Evolutionary conservation across 2,113 vertebrate genomes (phyloP).

Genomic region (Megatriorchis doriae): DNA sequence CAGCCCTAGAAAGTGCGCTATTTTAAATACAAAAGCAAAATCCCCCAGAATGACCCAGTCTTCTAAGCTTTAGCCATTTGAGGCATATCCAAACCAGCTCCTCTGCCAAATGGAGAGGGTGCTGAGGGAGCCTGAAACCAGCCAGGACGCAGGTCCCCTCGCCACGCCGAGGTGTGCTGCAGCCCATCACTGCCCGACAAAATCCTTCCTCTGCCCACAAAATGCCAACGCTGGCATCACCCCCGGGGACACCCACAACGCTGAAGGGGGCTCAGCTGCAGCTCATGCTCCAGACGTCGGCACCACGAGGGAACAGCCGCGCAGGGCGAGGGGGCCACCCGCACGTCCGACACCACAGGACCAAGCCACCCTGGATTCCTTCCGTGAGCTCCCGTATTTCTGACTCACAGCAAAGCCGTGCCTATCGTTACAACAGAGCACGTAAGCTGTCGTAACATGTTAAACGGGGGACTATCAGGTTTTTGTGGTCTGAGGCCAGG

Average conservation of each 20-base stretch:
- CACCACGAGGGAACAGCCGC: neutral
- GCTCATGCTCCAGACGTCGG: neutral
- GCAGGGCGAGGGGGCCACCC: neutral
- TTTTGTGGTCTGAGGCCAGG: neutral
- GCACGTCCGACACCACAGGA: too few species aligned
- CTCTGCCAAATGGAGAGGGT: too few species aligned
- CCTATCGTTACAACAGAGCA: too few species aligned
- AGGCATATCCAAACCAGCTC: neutral
- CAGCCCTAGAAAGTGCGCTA: too few species aligned
- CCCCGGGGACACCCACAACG: too few species aligned
- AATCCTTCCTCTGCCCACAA: neutral
- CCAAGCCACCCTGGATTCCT: neutral
- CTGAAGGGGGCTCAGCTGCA: neutral
- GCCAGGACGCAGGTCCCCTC: neutral
- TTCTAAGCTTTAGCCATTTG: too few species aligned
- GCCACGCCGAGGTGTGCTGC: neutral
- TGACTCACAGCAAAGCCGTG: neutral
- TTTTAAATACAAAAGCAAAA: neutral
- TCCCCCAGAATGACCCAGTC: too few species aligned
- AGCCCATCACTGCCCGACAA: neutral
- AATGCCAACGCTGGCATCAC: fast-evolving
- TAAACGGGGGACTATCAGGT: neutral
- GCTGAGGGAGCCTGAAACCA: neutral
- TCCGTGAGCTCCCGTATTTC: fast-evolving
- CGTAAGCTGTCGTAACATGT: fast-evolving